phyloP scores from a whole-genome alignment of 2,797 vertebrate genomes.

The Limnodromus scolopaceus region DNA sequence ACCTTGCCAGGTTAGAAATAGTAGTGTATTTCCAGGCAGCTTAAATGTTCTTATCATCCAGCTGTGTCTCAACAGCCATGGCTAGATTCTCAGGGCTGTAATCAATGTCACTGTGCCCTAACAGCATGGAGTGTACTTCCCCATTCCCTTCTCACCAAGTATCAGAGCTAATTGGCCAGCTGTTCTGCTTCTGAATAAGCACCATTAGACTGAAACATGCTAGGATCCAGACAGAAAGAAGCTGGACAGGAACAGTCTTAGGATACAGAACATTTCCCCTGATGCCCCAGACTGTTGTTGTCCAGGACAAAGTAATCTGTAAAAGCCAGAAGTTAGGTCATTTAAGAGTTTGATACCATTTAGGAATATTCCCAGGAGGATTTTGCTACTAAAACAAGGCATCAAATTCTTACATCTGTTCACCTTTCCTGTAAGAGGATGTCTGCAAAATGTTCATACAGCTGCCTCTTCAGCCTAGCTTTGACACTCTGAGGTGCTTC shows the following conservation, averaged over 20 bases:
- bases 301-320: not conserved
- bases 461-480: not conserved
- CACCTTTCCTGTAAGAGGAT: slow-evolving; percentile 4
- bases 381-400: not conserved
- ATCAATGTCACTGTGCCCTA: not conserved
- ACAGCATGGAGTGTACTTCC: not conserved
- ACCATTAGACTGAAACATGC: not conserved
- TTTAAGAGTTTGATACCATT: not conserved
- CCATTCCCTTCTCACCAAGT: not conserved
- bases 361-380: not conserved
- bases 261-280: not conserved
- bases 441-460: not conserved
- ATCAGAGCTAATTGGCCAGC: not conserved
- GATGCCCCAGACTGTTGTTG: not conserved
- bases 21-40: not conserved
- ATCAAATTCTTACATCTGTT: not conserved
- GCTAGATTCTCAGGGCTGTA: not conserved
- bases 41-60: not conserved
- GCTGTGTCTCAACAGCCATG: not conserved
- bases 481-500: not conserved
- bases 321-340: not conserved
- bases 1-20: not conserved
- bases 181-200: not conserved
- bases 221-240: not conserved
- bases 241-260: not conserved